Conservation (phyloP, 2,797 vertebrate genomes). For the Nannoperca australis region DNA sequence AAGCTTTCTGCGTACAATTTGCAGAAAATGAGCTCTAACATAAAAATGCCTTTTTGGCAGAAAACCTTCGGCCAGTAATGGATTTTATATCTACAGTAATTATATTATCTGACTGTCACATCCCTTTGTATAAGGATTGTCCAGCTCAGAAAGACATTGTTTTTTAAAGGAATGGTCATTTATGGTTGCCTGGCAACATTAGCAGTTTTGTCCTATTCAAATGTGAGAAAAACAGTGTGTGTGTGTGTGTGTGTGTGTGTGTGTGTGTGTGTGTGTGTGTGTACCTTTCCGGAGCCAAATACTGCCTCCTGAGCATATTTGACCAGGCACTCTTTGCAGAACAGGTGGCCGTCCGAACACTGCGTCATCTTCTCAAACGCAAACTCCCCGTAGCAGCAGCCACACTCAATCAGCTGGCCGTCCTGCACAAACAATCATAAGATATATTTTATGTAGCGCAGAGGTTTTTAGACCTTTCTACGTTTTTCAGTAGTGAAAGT, state of each 20-base stretch:
- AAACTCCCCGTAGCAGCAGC: slow-evolving; percentile 96
- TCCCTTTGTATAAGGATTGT: background rate
- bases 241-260: background rate
- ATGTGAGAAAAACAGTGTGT: background rate
- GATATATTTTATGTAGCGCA: background rate
- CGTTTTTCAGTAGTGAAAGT: background rate
- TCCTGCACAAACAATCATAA: slow-evolving; percentile 81
- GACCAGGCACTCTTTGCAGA: slow-evolving; percentile 98
- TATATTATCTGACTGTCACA: background rate
- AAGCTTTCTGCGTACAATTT: background rate
- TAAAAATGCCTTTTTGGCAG: background rate
- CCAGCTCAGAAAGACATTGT: background rate
- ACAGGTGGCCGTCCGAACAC: slow-evolving; percentile 96
- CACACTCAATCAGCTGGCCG: slow-evolving; percentile 97
- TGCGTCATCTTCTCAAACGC: slow-evolving; percentile 98
- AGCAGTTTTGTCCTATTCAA: background rate
- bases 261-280: slow-evolving; percentile 36
- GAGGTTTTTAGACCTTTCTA: background rate
- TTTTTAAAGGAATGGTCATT: slow-evolving; percentile 5
- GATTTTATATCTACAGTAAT: background rate
- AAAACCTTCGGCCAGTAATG: background rate
- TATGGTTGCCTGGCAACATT: slow-evolving; percentile 25
- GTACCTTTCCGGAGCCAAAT: slow-evolving; percentile 95
- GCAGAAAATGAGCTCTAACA: background rate
- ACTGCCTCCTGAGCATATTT: slow-evolving; percentile 98